Percentiles rank a stretch among this genome's conserved stretches.
Evolutionary conservation across 2,888 invertebrate genomes (phyloP).

Genomic region (Rotaria sp.): DNA sequence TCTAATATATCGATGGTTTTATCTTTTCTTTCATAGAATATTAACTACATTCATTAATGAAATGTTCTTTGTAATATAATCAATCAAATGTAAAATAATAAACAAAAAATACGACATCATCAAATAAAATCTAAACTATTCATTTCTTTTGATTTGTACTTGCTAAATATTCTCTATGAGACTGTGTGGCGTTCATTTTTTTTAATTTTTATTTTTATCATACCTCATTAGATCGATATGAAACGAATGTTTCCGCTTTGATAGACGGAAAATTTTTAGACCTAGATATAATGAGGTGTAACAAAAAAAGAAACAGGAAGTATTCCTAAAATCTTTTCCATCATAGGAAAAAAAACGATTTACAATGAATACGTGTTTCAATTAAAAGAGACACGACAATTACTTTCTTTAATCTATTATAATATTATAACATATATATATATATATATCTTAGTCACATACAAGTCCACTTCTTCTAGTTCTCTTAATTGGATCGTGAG

Average conservation of each 20-base stretch:
- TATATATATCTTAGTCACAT: background rate
- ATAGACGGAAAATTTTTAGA: background rate
- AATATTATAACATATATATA: background rate
- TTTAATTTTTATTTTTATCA: background rate
- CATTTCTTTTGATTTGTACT: too few relatives aligned
- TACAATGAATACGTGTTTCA: background rate
- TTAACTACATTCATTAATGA: too few relatives aligned
- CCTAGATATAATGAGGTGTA: background rate
- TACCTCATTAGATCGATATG: background rate
- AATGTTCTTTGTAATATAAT: too few relatives aligned
- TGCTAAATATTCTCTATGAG: too few relatives aligned
- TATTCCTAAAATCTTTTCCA: background rate
- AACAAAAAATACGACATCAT: too few relatives aligned
- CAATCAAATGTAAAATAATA: too few relatives aligned
- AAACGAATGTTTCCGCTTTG: background rate
- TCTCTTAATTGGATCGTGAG: background rate
- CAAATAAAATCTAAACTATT: too few relatives aligned
- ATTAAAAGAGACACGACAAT: too few relatives aligned
- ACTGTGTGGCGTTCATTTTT: background rate
- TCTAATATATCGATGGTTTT: too few relatives aligned
- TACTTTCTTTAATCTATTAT: too few relatives aligned
- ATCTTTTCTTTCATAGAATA: too few relatives aligned
- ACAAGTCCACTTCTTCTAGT: background rate
- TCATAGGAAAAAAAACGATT: background rate
- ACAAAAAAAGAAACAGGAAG: background rate